phyloP scores from a whole-genome alignment of 2,113 vertebrate species.

The Lanius collurio region DNA sequence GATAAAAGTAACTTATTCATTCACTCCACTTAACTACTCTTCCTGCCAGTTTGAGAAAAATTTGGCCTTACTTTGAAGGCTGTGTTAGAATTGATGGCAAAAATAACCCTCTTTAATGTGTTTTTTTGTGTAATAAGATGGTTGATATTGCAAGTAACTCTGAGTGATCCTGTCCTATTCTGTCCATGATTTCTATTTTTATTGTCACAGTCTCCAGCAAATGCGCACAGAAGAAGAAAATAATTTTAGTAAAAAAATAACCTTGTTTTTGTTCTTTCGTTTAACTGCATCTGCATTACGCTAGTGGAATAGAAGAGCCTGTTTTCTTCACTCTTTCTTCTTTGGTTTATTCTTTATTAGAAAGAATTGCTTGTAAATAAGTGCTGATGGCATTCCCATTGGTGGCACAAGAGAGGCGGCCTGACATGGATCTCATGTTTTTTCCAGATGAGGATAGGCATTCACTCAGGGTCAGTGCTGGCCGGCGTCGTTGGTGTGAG shows the following conservation, averaged over 20 bases:
- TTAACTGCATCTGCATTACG: background rate
- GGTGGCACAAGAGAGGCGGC: background rate
- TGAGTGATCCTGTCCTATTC: background rate
- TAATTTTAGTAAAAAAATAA: background rate
- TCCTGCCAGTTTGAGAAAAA: background rate
- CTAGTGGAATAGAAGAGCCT: background rate
- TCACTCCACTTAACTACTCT: background rate
- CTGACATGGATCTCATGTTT: background rate
- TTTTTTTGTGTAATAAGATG: background rate
- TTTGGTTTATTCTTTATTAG: background rate
- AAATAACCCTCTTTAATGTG: background rate
- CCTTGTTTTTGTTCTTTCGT: background rate
- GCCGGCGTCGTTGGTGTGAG: conserved; percentile 95
- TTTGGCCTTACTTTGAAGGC: background rate
- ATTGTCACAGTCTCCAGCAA: background rate
- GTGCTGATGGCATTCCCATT: background rate
- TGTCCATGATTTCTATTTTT: background rate
- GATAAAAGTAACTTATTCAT: background rate
- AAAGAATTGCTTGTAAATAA: background rate
- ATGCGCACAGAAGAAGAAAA: background rate
- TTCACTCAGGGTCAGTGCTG: conserved; percentile 96
- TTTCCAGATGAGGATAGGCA: conserved; percentile 91
- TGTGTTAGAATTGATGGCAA: background rate
- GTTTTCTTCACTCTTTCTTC: background rate
- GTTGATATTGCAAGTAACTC: background rate